These are phyloP conservation scores for Diorhabda carinulata DNA, from an alignment of 1,140 invertebrate species.

Conservation along the genomic window DNA sequence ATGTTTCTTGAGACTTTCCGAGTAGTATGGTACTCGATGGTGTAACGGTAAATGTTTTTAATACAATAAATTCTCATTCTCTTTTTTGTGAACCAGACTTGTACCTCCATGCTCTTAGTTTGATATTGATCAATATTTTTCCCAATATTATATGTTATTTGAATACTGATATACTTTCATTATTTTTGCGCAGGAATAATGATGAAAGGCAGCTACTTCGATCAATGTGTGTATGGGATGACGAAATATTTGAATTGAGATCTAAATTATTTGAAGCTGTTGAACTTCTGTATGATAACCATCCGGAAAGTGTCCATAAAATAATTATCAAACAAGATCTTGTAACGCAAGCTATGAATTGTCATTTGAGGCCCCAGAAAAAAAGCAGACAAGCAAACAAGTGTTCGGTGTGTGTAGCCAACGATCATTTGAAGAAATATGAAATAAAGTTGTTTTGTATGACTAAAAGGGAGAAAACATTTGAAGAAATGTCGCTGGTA, in stretches of 20 bases:
- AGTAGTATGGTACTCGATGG: no score
- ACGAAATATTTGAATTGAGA: slow-evolving; percentile 26
- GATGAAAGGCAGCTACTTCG: slow-evolving; percentile 9
- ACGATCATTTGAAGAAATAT: slow-evolving; percentile 53
- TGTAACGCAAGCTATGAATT: slow-evolving; percentile 58
- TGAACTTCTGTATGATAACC: slow-evolving; percentile 22
- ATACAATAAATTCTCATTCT: no score
- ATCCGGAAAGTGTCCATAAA: slow-evolving; percentile 23
- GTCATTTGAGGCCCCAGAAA: slow-evolving; percentile 59
- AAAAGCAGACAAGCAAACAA: slow-evolving; percentile 33
- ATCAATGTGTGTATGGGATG: slow-evolving; percentile 26
- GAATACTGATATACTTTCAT: background rate
- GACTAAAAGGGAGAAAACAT: slow-evolving; percentile 26
- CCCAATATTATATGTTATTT: background rate
- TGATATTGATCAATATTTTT: no score
- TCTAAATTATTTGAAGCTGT: slow-evolving; percentile 20
- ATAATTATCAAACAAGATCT: slow-evolving; percentile 44
- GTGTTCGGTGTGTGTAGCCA: slow-evolving; percentile 53
- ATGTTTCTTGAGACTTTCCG: no score
- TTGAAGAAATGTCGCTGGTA: slow-evolving; percentile 40
- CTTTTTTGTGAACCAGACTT: no score
- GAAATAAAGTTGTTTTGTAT: slow-evolving; percentile 53
- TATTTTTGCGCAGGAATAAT: background rate
- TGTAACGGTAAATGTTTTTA: no score
- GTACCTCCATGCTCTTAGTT: no score